These are phyloP conservation scores for Acanthornis magna DNA, from an alignment of 2,797 vertebrate genomes.

Conservation along the genomic window DNA sequence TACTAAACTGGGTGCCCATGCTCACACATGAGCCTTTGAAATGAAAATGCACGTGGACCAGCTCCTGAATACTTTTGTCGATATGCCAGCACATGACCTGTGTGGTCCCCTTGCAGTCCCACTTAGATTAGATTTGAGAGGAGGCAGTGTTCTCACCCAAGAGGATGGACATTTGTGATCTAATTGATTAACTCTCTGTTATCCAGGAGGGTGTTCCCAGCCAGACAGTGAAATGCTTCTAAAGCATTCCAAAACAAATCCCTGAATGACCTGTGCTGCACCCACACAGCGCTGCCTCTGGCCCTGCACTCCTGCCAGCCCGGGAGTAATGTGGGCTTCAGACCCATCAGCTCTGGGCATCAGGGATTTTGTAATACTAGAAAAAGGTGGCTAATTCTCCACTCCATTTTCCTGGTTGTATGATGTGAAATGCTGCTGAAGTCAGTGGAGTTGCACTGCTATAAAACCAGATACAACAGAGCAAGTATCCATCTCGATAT, in stretches of 20 bases:
- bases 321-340: rapidly evolving
- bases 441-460: background rate
- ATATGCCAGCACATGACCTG: background rate
- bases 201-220: background rate
- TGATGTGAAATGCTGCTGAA: background rate
- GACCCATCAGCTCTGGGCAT: background rate
- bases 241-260: background rate
- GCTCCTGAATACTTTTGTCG: background rate
- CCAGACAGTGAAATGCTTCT: background rate
- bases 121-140: background rate
- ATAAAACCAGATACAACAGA: background rate
- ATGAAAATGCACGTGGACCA: background rate
- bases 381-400: background rate
- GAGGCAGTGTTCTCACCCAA: background rate
- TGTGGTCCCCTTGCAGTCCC: background rate
- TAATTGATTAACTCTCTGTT: background rate
- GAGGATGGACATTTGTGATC: background rate
- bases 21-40: background rate
- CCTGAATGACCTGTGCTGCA: background rate
- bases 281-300: background rate
- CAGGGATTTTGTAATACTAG: background rate
- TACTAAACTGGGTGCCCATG: background rate
- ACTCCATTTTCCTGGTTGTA: background rate
- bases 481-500: background rate
- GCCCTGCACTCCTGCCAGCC: background rate